These are phyloP conservation scores for Eubasilissa regina DNA, from an alignment of 1,140 invertebrate genomes.

Conservation along the genomic window DNA sequence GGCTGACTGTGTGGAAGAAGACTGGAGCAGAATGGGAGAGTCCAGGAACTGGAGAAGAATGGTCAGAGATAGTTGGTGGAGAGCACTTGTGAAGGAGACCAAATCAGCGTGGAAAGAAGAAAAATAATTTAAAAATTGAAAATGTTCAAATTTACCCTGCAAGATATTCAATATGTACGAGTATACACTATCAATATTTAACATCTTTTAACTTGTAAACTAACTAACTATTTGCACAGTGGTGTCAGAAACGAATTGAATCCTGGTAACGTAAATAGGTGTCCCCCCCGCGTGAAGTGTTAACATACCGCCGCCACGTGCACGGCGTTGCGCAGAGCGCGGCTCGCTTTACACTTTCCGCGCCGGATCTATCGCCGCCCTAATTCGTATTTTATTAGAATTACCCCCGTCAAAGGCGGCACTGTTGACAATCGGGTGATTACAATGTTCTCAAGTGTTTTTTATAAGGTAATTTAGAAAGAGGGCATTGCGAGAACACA, in stretches of 20 bases:
- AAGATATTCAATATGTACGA: too few relatives aligned
- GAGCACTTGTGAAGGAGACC: too few relatives aligned
- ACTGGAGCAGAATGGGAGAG: too few relatives aligned
- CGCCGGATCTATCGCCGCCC: constrained; percentile 13
- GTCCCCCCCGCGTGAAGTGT: constrained; percentile 39
- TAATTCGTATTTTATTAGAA: constrained; percentile 38
- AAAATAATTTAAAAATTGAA: too few relatives aligned
- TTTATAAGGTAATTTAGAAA: too few relatives aligned
- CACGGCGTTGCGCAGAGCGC: background rate
- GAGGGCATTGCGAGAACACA: too few relatives aligned
- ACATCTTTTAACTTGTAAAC: constrained; percentile 6
- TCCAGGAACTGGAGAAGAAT: too few relatives aligned
- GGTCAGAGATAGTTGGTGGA: too few relatives aligned
- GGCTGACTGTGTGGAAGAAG: too few relatives aligned
- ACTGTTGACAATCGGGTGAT: constrained; percentile 1
- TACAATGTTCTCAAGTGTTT: constrained; percentile 5
- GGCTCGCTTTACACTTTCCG: constrained; percentile 40
- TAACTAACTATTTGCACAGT: constrained; percentile 26
- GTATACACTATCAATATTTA: too few relatives aligned
- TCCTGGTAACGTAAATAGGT: constrained; percentile 16
- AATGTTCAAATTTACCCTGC: too few relatives aligned
- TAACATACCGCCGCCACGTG: constrained; percentile 55
- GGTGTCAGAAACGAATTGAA: constrained; percentile 32
- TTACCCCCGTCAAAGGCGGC: constrained; percentile 8
- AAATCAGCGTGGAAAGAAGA: too few relatives aligned